Evolutionary conservation across 2,888 invertebrate genomes (phyloP).

Genomic region (Chloroclysta siterata): DNA sequence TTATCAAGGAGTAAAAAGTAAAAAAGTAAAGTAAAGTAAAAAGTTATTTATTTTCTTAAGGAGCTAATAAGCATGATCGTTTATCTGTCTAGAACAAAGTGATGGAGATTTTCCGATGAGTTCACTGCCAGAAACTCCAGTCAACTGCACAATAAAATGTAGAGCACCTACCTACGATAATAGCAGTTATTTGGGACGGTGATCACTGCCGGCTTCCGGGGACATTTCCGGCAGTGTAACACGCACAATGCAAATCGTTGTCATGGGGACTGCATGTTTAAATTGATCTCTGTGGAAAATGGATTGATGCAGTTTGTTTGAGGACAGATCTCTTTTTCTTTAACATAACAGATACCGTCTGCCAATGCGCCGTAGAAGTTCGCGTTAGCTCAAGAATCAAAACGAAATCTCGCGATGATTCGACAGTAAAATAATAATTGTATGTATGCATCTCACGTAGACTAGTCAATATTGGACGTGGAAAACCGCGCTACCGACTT

Average conservation of each 20-base stretch:
- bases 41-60: too few species aligned
- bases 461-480: background rate
- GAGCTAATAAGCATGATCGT: too few species aligned
- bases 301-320: constrained; percentile 5
- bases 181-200: constrained; percentile 38
- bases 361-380: too few species aligned
- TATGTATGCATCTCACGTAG: constrained; percentile 11
- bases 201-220: constrained; percentile 47
- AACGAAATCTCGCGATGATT: too few species aligned
- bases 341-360: too few species aligned
- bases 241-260: constrained; percentile 22
- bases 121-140: background rate
- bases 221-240: constrained; percentile 37
- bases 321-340: background rate
- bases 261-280: constrained; percentile 21
- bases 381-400: too few species aligned
- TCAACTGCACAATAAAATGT: constrained; percentile 8
- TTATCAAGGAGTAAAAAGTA: too few species aligned
- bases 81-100: too few species aligned
- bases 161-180: constrained; percentile 6
- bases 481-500: constrained; percentile 7
- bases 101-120: background rate
- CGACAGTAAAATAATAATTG: background rate
- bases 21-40: too few species aligned
- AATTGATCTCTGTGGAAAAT: constrained; percentile 28